Evolutionary conservation across 2,888 invertebrate genomes (phyloP).

Genomic region (Drosophila diplacantha): DNA sequence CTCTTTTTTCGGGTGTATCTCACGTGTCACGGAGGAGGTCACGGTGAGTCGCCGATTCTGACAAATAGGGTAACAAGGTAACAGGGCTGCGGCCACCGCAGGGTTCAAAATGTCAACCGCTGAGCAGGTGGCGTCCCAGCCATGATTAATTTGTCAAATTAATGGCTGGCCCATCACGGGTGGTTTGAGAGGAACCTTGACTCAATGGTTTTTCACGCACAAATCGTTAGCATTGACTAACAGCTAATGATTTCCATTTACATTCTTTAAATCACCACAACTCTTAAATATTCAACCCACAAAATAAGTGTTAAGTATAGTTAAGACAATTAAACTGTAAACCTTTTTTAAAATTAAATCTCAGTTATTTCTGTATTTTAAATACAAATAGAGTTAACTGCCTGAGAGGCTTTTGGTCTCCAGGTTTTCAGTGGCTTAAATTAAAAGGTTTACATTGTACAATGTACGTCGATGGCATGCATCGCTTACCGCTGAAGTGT

Average conservation of each 20-base stretch:
- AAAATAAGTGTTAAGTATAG: not conserved
- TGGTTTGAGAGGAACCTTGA: not conserved
- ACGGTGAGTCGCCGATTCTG: slow-evolving; percentile 34
- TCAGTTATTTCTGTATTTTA: not conserved
- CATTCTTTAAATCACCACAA: not conserved
- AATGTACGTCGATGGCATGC: slow-evolving; percentile 7
- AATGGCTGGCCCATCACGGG: not conserved
- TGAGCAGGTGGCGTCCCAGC: not conserved
- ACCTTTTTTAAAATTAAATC: not conserved
- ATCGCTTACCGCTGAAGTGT: slow-evolving; percentile 1
- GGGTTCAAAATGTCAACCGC: not conserved
- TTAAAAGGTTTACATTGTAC: slow-evolving; percentile 7
- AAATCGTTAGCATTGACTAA: not conserved
- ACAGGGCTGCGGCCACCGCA: slow-evolving; percentile 10
- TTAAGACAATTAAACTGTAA: too few species aligned
- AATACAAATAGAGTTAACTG: not conserved
- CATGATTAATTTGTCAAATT: slow-evolving; percentile 3
- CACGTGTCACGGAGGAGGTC: slow-evolving; percentile 43
- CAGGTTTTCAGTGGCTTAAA: slow-evolving; percentile 1
- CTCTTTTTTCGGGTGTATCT: slow-evolving; percentile 30
- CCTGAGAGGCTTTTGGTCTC: not conserved
- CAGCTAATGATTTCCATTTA: not conserved
- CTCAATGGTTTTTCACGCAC: not conserved
- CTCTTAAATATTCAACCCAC: not conserved
- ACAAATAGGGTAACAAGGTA: slow-evolving; percentile 31